Conservation (phyloP, 1,140 invertebrate species). For the Nymphalis io region DNA sequence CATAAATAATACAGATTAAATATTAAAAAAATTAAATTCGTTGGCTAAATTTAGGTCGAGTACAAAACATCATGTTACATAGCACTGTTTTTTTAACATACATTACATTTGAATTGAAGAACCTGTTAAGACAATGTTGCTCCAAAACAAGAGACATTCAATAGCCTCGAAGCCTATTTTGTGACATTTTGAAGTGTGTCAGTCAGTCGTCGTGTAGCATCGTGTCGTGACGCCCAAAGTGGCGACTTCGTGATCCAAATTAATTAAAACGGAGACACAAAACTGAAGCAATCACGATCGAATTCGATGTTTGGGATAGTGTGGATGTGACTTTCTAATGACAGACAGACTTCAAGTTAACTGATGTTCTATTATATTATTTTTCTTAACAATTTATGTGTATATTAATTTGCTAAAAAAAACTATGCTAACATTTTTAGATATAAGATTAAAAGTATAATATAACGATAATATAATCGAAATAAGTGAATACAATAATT, state of each 20-base stretch:
- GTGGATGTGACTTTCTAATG: conserved; percentile 51
- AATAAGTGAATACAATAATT: too few relatives aligned
- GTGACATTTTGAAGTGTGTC: conserved; percentile 80
- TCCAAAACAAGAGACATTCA: conserved; percentile 47
- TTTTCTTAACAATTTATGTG: background rate
- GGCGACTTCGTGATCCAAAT: conserved; percentile 79
- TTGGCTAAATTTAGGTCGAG: too few relatives aligned
- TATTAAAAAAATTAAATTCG: too few relatives aligned
- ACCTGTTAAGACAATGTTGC: conserved; percentile 44
- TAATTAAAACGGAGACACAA: conserved; percentile 80
- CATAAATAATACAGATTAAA: too few relatives aligned
- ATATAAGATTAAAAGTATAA: too few relatives aligned
- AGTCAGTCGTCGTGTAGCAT: conserved; percentile 63
- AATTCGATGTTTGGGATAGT: conserved; percentile 54
- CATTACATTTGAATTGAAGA: background rate
- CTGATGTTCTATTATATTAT: background rate
- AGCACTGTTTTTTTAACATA: background rate
- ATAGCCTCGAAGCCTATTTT: conserved; percentile 71
- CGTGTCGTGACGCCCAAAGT: conserved; percentile 76
- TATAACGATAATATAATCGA: background rate
- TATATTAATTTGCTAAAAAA: too few relatives aligned
- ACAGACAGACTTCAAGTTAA: background rate
- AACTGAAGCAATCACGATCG: conserved; percentile 77
- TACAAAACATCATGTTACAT: too few relatives aligned
- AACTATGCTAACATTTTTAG: too few relatives aligned